Evolutionary conservation across 2,888 invertebrate species (phyloP), one percentile per base, ranked within the genome.

Genomic region (Seira ritae): DNA sequence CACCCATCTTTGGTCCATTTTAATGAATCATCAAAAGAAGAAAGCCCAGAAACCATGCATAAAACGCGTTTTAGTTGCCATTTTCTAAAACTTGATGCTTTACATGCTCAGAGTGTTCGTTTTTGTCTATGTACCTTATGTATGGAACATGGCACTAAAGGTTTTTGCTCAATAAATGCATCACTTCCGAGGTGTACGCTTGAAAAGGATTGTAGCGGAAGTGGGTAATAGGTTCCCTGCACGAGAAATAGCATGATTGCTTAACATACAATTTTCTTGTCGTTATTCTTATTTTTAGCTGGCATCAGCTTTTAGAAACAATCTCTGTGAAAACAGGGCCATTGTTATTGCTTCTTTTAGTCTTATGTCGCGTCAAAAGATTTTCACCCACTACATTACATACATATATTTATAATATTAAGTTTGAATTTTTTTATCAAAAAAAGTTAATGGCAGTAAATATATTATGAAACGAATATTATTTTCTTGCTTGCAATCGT

Each of bases 131-230:
- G n/a, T n/a, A n/a, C n/a, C n/a, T n/a, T n/a, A n/a, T 31, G 31
- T 55, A 55, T 55, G 55, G 55, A 55, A 55, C 55, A 55, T 55
- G 55, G 17, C 55, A 55, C 82, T 82, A 69, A 85, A 87, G 87
- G 85, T 86, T 87, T 88, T 87, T 88, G 87, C 85, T 86, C 87
- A 87, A 87, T 87, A 87, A 89, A 87, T 88, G 86, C 87, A 87
- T 87, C 87, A 89, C 88, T 89, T 89, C 89, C 89, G 88, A 88
- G 87, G 87, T 88, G 86, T 88, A 87, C 89, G 89, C 86, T 87
- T 88, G 78, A 88, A 85, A 88, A 87, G 31, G 86, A 87, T 87
- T 86, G 87, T 84, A 86, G 84, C 87, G 89, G 89, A 89, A 88
- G 87, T 88, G 84, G 87, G 86, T 89, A 89, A 89, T 89, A 88